Evolutionary conservation across 2,888 invertebrate species (phyloP), one percentile per base, ranked within the genome.

Genomic region (Zygogramma bicolorata): DNA sequence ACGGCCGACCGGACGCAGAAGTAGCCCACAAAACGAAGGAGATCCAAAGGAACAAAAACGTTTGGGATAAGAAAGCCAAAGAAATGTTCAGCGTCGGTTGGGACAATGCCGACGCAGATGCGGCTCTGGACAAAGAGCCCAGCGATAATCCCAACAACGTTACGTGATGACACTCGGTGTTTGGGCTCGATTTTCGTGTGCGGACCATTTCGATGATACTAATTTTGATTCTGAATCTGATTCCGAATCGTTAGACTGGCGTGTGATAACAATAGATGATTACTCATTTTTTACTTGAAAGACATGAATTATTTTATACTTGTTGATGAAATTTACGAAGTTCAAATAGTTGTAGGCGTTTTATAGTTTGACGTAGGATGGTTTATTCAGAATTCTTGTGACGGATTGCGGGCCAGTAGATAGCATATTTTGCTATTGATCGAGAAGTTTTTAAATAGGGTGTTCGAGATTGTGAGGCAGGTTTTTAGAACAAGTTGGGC

Each of bases 1-100:
- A 99, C 89, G 97, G 96, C 79, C 90, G 92, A 81, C 94, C 96
- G 46, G 95, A 96, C 87, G 89, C 90, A 79, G 89, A 92, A 86
- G 94, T 94, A 74, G 91, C 92, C 84, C 90, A 91, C 86, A 91
- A 92, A 87, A 92, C 92, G 73, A 86, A 87, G 68, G 81, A 86
- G 68, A 84, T 86, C 40, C 84, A 85, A 76, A 80, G 83, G 70
- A 85, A 88, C 77, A 84, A 85, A 73, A 81, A 81, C 65, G 80
- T 81, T 59, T 88, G 87, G 87, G 87, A 87, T 63, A 81, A 82
- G 69, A 87, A 86, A 80, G 88, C 87, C 77, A 86, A 86, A 81
- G 86, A 86, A 75, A 84, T 88, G 84, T 85, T 88, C 76, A 83
- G 84, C 73, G 71, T 84, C 60, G 80, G 80, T 20, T 80, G 79